Conservation (phyloP, 2,888 invertebrate species). For the Campoplex nolae region DNA sequence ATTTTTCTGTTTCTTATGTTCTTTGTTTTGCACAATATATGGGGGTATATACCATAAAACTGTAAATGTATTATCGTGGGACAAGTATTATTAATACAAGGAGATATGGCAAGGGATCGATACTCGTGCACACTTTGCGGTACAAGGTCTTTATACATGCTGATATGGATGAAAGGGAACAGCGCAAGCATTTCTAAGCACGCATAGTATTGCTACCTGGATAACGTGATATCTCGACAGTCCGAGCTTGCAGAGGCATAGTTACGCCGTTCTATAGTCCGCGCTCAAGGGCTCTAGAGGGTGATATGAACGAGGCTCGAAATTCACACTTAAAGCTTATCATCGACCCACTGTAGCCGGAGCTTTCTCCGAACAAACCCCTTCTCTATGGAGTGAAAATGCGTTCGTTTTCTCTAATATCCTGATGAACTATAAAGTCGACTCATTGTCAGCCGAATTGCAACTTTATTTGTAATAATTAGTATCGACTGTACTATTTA, state of each 20-base stretch:
- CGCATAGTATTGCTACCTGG: slow-evolving; percentile 43
- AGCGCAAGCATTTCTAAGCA: slow-evolving; percentile 34
- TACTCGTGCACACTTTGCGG: slow-evolving; percentile 22
- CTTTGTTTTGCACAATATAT: slow-evolving; percentile 22
- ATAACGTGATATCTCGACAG: slow-evolving; percentile 44
- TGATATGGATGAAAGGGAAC: slow-evolving; percentile 40
- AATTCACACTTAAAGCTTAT: slow-evolving; percentile 55
- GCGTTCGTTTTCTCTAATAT: slow-evolving; percentile 1
- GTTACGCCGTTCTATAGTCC: slow-evolving; percentile 12
- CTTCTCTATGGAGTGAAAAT: slow-evolving; percentile 31
- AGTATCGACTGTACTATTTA: neutral
- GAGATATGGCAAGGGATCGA: slow-evolving; percentile 38
- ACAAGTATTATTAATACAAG: slow-evolving; percentile 45
- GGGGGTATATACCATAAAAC: neutral
- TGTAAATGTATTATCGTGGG: slow-evolving; percentile 25
- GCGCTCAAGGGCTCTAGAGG: slow-evolving; percentile 23
- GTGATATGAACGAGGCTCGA: slow-evolving; percentile 45
- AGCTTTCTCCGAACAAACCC: slow-evolving; percentile 13
- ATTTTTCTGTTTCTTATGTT: neutral
- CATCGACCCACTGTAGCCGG: slow-evolving; percentile 25
- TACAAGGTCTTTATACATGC: slow-evolving; percentile 35
- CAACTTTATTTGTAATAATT: neutral
- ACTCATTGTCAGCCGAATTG: neutral
- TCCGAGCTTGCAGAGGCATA: slow-evolving; percentile 21
- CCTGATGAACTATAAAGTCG: neutral